phyloP scores from a whole-genome alignment of 2,888 invertebrate genomes.

The Pollenia griseotomentosa region DNA sequence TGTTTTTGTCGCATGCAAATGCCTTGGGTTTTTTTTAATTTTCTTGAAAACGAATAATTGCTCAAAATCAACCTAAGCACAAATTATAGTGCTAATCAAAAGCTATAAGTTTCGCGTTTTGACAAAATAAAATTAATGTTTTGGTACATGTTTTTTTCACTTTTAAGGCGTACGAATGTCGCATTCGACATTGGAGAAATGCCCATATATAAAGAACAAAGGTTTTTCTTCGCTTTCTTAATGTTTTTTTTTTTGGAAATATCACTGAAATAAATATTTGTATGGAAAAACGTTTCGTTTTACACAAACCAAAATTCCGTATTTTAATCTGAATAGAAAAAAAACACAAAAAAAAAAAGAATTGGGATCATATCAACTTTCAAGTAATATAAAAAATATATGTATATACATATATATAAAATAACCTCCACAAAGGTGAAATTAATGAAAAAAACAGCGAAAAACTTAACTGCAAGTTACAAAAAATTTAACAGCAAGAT shows the following conservation, averaged over 20 bases:
- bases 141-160: no score
- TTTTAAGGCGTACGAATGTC: no score
- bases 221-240: constrained; percentile 35
- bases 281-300: constrained; percentile 34
- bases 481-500: constrained; percentile 41
- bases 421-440: constrained; percentile 37
- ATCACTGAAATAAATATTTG: background rate
- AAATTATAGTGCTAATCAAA: no score
- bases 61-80: no score
- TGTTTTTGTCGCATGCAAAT: no score
- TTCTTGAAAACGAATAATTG: no score
- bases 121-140: no score
- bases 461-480: constrained; percentile 24
- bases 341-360: constrained; percentile 16
- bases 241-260: constrained; percentile 25
- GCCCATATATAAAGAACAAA: constrained; percentile 47
- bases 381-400: constrained; percentile 1
- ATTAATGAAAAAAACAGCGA: constrained; percentile 5
- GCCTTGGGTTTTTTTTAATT: no score
- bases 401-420: background rate
- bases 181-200: no score
- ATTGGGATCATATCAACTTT: background rate
- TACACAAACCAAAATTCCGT: constrained; percentile 27
- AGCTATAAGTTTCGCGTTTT: no score
- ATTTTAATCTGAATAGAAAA: constrained; percentile 31